A percentile compares a stretch with the other conserved stretches of the same genome.
Evolutionary conservation across 2,888 invertebrate genomes (phyloP).

Genomic region (Drosophila macrospina): DNA sequence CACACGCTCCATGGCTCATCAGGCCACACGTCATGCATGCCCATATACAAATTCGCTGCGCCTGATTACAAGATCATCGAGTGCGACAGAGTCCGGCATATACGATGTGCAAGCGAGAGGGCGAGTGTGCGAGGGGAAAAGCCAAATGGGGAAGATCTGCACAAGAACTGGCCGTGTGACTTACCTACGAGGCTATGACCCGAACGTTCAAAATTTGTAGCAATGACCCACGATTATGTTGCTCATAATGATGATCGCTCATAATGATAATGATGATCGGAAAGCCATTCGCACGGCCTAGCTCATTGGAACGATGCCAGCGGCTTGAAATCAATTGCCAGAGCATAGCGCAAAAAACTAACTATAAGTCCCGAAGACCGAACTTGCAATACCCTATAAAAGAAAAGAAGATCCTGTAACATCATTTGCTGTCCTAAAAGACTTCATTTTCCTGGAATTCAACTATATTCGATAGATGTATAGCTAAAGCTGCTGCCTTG

Average conservation of each 20-base stretch:
- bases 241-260: slow-evolving; percentile 20
- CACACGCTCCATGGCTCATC: slow-evolving; percentile 72
- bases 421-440: too few relatives aligned
- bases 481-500: too few relatives aligned
- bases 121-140: background rate
- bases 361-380: background rate
- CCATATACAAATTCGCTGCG: slow-evolving; percentile 81
- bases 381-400: slow-evolving; percentile 26
- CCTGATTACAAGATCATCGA: slow-evolving; percentile 77
- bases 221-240: slow-evolving; percentile 69
- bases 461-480: too few relatives aligned
- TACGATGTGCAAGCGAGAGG: slow-evolving; percentile 1
- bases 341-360: slow-evolving; percentile 59
- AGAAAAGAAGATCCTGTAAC: too few relatives aligned
- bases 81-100: slow-evolving; percentile 1
- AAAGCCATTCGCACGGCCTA: slow-evolving; percentile 74
- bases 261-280: slow-evolving; percentile 64
- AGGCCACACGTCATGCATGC: slow-evolving; percentile 82
- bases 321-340: slow-evolving; percentile 79
- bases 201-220: slow-evolving; percentile 83
- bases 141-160: slow-evolving; percentile 5
- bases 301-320: slow-evolving; percentile 80
- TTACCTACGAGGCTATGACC: slow-evolving; percentile 69
- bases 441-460: too few relatives aligned
- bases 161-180: slow-evolving; percentile 67